Conservation (phyloP, 2,888 invertebrate species). For the Nomada lathburiana region DNA sequence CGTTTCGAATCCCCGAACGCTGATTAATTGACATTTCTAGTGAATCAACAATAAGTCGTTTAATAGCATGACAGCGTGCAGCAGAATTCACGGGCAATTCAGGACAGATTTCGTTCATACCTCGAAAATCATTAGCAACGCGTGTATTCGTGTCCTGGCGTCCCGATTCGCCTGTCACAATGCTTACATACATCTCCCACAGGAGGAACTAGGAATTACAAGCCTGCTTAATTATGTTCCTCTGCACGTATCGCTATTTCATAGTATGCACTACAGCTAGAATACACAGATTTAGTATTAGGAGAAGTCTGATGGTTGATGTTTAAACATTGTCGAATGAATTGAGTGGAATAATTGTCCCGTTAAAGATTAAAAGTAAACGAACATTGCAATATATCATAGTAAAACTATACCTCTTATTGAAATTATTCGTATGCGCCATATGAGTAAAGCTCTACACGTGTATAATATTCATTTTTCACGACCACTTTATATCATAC, state of each 20-base stretch:
- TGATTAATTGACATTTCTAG: too few species aligned
- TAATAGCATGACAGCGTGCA: background rate
- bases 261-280: slow-evolving; percentile 13
- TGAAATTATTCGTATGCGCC: too few species aligned
- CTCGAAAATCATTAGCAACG: slow-evolving; percentile 10
- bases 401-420: too few species aligned
- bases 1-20: too few species aligned
- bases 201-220: slow-evolving; percentile 28
- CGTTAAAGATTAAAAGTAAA: too few species aligned
- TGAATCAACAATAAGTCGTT: too few species aligned
- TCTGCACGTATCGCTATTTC: slow-evolving; percentile 22
- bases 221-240: slow-evolving; percentile 31
- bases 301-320: background rate
- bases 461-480: too few species aligned
- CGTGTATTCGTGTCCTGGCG: slow-evolving; percentile 3
- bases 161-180: slow-evolving; percentile 23
- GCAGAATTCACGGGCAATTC: background rate
- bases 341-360: too few species aligned
- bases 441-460: too few species aligned
- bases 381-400: too few species aligned
- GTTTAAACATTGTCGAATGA: background rate
- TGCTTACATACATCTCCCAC: slow-evolving; percentile 11
- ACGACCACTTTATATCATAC: too few species aligned
- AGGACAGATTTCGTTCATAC: background rate
- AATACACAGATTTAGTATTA: slow-evolving; percentile 10